Base-by-base conservation (phyloP, 1,140 invertebrate genomes). In the Apis dorsata region DNA sequence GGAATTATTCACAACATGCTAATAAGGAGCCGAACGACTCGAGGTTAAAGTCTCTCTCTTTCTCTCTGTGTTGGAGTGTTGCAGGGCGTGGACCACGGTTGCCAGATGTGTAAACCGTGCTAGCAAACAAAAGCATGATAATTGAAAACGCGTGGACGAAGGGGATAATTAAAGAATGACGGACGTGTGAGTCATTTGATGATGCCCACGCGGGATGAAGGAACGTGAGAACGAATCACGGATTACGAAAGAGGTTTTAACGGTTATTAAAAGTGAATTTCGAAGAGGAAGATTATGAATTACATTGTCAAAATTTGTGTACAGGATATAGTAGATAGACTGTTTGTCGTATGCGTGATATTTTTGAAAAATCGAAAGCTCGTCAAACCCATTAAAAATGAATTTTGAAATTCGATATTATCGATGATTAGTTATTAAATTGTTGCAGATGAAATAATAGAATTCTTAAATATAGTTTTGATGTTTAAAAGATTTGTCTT, bases 151-250 rank as follows among this genome's bases (percentile, higher is more conserved):
- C 73, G 44, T 75, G 73, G 59, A 75, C 59, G n/a, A 12, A 21
- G 10, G 21, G 34, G 77, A 70, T 60, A 24, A 59, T 60, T 70
- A 53, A 71, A 79, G 66, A 28, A 70, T 62, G 66, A 79, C 55
- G 60, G 51, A 73, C 24, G 71, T 1, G 28, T 70, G 79, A 81
- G 62, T 81, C 79, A 81, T 53, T 63, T 17, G 24, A 70, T 59
- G 62, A 68, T 65, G 60, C 79, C 79, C 70, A 81, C 79, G 70
- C 71, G 53, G 34, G 21, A 12, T 19, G n/a, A 19, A 63, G 19
- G 63, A 62, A 59, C 55, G 79, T 81, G 79, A 81, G 70, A 81
- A 73, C 69, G 57, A 73, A 63, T 81, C 70, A 55, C 65, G 76
- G 76, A 78, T 78, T 78, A 69, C 65, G 76, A 78, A 63, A 78